A percentile compares a stretch with the other conserved stretches of the same genome.
phyloP scores from a whole-genome alignment of 1,140 invertebrate genomes.

The Adoxophyes honmai region DNA sequence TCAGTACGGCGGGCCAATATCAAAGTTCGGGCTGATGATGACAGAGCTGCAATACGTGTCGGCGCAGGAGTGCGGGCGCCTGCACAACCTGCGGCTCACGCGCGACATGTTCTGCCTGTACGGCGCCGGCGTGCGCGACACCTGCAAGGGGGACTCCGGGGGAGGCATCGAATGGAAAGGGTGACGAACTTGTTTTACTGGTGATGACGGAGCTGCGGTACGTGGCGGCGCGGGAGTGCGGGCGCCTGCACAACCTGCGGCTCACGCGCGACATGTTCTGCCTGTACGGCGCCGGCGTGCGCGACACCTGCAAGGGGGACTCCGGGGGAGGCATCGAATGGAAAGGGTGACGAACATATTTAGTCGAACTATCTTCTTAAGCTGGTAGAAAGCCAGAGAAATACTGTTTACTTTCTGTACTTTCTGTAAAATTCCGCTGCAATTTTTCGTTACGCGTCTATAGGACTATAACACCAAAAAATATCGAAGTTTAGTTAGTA shows the following conservation, averaged over 20 bases:
- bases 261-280: constrained; percentile 54
- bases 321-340: constrained; percentile 51
- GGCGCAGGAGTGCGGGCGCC: constrained; percentile 27
- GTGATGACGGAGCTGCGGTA: constrained; percentile 27
- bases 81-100: constrained; percentile 31
- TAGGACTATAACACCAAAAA: no score
- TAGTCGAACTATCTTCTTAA: no score
- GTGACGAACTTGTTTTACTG: constrained; percentile 26
- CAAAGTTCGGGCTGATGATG: constrained; percentile 35
- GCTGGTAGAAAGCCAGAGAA: no score
- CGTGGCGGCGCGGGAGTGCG: constrained; percentile 31
- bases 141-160: constrained; percentile 53
- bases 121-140: constrained; percentile 40
- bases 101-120: constrained; percentile 60
- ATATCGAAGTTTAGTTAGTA: no score
- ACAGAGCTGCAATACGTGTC: constrained; percentile 34
- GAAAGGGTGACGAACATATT: constrained; percentile 39
- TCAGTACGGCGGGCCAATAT: constrained; percentile 36
- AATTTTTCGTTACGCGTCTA: no score
- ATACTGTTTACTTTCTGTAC: no score
- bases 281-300: constrained; percentile 42
- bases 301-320: constrained; percentile 52
- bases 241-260: constrained; percentile 27
- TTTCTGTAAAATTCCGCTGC: no score
- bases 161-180: constrained; percentile 48